These are phyloP conservation scores for Cydia fagiglandana DNA, from an alignment of 1,140 invertebrate species.

Conservation along the genomic window DNA sequence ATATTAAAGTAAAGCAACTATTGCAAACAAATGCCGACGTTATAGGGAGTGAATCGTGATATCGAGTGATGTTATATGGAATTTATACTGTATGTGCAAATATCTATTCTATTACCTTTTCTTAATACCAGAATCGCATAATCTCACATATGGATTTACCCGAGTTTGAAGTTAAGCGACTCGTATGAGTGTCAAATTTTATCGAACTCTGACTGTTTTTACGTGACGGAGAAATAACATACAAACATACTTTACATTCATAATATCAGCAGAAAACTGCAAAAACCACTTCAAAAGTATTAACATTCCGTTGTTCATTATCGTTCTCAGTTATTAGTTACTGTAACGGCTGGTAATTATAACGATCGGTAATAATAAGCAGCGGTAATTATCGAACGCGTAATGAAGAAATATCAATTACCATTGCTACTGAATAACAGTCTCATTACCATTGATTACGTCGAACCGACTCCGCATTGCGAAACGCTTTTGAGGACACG, in stretches of 20 bases:
- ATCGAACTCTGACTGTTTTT: too few relatives aligned
- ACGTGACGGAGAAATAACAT: too few relatives aligned
- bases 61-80: too few relatives aligned
- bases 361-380: conserved; percentile 13
- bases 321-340: conserved; percentile 6
- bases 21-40: too few relatives aligned
- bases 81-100: too few relatives aligned
- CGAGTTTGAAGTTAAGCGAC: too few relatives aligned
- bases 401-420: conserved; percentile 32
- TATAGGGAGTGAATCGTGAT: too few relatives aligned
- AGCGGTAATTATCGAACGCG: conserved; percentile 4
- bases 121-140: too few relatives aligned
- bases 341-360: conserved; percentile 13
- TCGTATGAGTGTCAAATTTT: too few relatives aligned
- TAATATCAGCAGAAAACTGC: neutral
- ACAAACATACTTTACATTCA: neutral
- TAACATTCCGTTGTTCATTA: conserved; percentile 1
- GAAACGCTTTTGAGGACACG: neutral
- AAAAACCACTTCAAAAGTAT: neutral
- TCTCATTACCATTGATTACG: neutral
- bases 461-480: neutral
- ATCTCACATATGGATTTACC: too few relatives aligned
- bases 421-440: conserved; percentile 13
- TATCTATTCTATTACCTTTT: too few relatives aligned
- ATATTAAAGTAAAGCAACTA: too few relatives aligned